Conservation (phyloP, 2,888 invertebrate genomes). For the Ephialtes manifestator region DNA sequence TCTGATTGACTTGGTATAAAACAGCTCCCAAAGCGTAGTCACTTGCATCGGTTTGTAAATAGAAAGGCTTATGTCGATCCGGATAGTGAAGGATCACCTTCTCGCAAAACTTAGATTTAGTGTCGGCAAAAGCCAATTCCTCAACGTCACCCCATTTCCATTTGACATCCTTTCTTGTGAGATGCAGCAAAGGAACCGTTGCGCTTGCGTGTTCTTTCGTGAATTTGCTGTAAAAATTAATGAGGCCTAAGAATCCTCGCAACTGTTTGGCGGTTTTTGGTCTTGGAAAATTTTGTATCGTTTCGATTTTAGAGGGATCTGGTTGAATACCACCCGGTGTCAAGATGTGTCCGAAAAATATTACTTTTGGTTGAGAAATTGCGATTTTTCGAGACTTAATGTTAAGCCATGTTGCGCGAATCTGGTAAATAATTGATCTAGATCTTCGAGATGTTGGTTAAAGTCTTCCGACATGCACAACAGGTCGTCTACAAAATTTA, state of each 20-base stretch:
- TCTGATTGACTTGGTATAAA: neutral
- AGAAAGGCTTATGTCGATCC: rapidly evolving
- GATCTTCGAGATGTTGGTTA: neutral
- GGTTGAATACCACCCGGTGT: neutral
- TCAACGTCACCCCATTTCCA: neutral
- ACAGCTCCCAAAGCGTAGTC: neutral
- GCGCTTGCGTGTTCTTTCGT: neutral
- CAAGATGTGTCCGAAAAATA: slow-evolving; percentile 9
- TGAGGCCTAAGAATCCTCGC: too few species aligned
- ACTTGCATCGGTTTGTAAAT: too few species aligned
- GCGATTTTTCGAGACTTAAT: neutral
- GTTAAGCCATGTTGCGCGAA: neutral
- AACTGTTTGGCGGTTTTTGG: neutral
- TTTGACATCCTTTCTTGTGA: neutral
- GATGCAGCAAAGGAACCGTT: neutral
- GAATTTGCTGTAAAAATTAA: too few species aligned
- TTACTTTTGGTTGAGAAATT: neutral
- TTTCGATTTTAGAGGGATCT: neutral
- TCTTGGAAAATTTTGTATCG: neutral
- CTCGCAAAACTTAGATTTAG: neutral
- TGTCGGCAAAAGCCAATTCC: neutral
- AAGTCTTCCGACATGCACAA: neutral
- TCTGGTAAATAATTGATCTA: neutral
- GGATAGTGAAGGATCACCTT: neutral
- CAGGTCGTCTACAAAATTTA: neutral